Conservation (phyloP, 2,888 invertebrate species). For the Iselma pallidipennis region DNA sequence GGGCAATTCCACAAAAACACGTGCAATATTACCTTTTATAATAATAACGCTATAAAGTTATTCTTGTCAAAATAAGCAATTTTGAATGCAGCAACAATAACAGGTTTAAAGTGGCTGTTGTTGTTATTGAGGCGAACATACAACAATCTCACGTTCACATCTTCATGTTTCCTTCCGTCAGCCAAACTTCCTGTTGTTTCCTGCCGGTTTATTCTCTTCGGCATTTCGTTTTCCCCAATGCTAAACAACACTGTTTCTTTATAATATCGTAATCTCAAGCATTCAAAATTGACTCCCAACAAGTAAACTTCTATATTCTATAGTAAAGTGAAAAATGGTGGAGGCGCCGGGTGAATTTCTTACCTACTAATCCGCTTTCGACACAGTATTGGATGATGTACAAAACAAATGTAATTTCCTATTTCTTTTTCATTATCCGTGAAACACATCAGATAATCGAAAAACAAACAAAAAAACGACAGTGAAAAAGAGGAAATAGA, state of each 20-base stretch:
- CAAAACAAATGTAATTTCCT: neutral
- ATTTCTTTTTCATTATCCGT: conserved; percentile 3
- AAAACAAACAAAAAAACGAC: conserved; percentile 10
- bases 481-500: neutral
- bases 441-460: conserved; percentile 15
- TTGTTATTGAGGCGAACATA: conserved; percentile 29
- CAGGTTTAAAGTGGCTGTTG: conserved; percentile 15
- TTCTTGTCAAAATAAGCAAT: neutral
- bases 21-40: neutral
- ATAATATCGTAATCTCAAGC: neutral
- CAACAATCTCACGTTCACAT: conserved; percentile 43
- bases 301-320: neutral
- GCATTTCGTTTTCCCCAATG: conserved; percentile 4
- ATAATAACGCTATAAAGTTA: neutral
- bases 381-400: too few relatives aligned
- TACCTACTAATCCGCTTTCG: too few relatives aligned
- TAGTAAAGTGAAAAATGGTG: neutral
- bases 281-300: neutral
- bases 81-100: neutral
- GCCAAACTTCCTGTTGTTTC: conserved; percentile 37
- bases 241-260: neutral
- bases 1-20: neutral
- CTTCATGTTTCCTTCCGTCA: conserved; percentile 44
- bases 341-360: conserved; percentile 1
- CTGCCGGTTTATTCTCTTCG: conserved; percentile 23